Base-by-base conservation (phyloP, 2,888 invertebrate species). In the Pteria penguin region DNA sequence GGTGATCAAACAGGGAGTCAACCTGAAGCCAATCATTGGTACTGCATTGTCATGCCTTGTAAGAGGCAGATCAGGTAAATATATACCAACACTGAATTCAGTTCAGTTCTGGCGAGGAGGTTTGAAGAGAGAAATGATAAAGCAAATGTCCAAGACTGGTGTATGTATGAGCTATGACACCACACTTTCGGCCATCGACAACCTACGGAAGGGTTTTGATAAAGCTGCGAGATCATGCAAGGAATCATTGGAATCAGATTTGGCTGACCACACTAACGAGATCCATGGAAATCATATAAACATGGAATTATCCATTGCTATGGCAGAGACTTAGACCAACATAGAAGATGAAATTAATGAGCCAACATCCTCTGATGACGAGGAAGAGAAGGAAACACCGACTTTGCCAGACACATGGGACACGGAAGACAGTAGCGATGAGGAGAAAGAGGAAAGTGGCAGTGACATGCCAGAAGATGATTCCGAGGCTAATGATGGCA, bases 41-140 rank as follows among this genome's bases (percentile, higher is more conserved):
- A 54, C 29, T 60, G 71, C 76, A 18, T 24, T 75, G 18, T 63
- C 68, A 14, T 22, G 55, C 8, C 22, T 76, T 2, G 57, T 79
- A 14, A n/a, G 73, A 61, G 70, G 73, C 5, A 71, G 57, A 58
- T 60, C 71, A 24, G 72, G 76, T 22, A 45, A 45, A 1, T 77
- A 77, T 67, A 52, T 80, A n/a, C 72, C 54, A 18, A 72, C 68
- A 14, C n/a, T 77, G 24, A 32, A 73, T 4, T 80, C 76, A 22
- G 62, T 80, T n/a, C 79, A 79, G 60, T 63, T 79, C 3, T 80
- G 76, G 77, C 31, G 69, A 24, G 76, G 80, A 18, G 36, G 69
- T 18, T 62, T 78, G 5, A 78, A 78, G 60, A 22, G 72, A 14
- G 72, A 78, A 65, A 72, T 61, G n/a, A 68, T 78, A 8, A 75